These are phyloP conservation scores for Pachliopta kotzebuea DNA, from an alignment of 2,888 invertebrate species.

Conservation along the genomic window DNA sequence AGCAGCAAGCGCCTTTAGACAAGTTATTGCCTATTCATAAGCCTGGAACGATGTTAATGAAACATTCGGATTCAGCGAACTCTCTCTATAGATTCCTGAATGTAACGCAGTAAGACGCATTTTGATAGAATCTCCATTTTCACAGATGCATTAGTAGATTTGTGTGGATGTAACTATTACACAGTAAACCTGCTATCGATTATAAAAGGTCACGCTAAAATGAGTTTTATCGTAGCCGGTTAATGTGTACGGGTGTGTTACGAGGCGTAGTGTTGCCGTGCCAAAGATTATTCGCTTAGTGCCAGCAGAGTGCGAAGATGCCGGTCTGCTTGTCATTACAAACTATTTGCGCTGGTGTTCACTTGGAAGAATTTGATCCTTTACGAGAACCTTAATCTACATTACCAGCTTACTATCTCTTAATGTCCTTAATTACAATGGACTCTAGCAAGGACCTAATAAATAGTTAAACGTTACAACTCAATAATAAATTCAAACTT, in stretches of 20 bases:
- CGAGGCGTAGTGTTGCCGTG: constrained; percentile 6
- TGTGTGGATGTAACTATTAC: constrained; percentile 31
- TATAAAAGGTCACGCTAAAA: constrained; percentile 26
- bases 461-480: too few species aligned
- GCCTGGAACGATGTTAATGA: constrained; percentile 32
- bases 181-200: constrained; percentile 38
- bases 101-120: constrained; percentile 16
- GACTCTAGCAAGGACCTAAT: too few species aligned
- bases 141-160: constrained; percentile 29
- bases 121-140: constrained; percentile 17
- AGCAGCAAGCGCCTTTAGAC: constrained; percentile 58
- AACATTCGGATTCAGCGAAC: constrained; percentile 3
- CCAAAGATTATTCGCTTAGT: constrained; percentile 41
- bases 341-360: constrained; percentile 53
- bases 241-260: constrained; percentile 17
- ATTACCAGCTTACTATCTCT: background rate
- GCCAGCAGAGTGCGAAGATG: constrained; percentile 48
- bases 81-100: constrained; percentile 9
- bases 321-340: constrained; percentile 53
- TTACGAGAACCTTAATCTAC: constrained; percentile 49
- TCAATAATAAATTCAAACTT: too few species aligned
- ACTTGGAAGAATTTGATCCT: constrained; percentile 47
- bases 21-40: constrained; percentile 66
- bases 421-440: too few species aligned
- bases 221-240: constrained; percentile 8